A percentile compares a stretch with the other conserved stretches of the same genome.
Evolutionary conservation across 2,888 invertebrate genomes (phyloP).

Genomic region (Diachrysia chrysitis): DNA sequence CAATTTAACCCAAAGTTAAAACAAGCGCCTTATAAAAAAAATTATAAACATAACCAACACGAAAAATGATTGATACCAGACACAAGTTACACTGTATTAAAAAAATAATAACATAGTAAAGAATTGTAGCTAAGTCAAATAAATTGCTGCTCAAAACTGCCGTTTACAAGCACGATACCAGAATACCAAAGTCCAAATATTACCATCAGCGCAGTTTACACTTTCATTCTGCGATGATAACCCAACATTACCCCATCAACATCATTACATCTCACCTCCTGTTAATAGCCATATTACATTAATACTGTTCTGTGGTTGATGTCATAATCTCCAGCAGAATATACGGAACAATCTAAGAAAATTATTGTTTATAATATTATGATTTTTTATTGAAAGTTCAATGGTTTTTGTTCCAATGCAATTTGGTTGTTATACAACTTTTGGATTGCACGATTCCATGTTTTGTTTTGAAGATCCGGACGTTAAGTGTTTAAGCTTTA

Average conservation of each 20-base stretch:
- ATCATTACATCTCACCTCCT: slow-evolving; percentile 23
- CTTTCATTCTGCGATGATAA: slow-evolving; percentile 27
- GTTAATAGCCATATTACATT: slow-evolving; percentile 30
- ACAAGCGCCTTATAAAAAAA: no score
- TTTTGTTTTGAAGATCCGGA: neutral
- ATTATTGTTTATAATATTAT: neutral
- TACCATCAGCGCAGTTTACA: slow-evolving; percentile 2
- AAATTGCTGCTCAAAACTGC: slow-evolving; percentile 9
- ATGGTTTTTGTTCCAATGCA: neutral
- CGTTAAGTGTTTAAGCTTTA: neutral
- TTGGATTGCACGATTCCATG: neutral
- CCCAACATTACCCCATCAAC: slow-evolving; percentile 33
- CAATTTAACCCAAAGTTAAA: no score
- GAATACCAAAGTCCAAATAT: neutral
- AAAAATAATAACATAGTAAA: slow-evolving; percentile 10
- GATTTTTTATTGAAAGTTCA: slow-evolving; percentile 1
- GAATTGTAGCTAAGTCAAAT: slow-evolving; percentile 20
- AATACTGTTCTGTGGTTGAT: slow-evolving; percentile 19
- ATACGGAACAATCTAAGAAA: neutral
- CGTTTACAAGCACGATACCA: slow-evolving; percentile 9
- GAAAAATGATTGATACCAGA: no score
- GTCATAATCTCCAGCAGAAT: slow-evolving; percentile 20
- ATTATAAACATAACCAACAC: no score
- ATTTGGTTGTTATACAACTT: neutral
- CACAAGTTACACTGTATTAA: no score